Conservation (phyloP, 1,140 invertebrate genomes). For the Drosophila athabasca region DNA sequence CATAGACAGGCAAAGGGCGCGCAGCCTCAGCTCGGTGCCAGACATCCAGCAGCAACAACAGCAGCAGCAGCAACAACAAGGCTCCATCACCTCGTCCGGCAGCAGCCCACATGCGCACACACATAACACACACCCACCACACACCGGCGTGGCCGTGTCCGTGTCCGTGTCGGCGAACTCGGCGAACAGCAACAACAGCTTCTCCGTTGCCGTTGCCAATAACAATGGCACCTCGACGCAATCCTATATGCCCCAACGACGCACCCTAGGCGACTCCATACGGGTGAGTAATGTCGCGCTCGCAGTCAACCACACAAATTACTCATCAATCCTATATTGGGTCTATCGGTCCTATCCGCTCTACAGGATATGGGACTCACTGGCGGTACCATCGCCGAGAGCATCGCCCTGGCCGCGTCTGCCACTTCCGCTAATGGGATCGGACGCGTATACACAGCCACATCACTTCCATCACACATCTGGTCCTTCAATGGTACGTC, state of each 20-base stretch:
- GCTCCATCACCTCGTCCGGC: slow-evolving; percentile 42
- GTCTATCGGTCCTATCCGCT: not conserved
- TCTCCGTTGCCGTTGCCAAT: slow-evolving; percentile 38
- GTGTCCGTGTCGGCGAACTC: slow-evolving; percentile 64
- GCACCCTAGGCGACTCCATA: slow-evolving; percentile 68
- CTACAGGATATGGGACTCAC: slow-evolving; percentile 73
- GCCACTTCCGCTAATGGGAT: slow-evolving; percentile 84
- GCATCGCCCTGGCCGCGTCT: slow-evolving; percentile 84
- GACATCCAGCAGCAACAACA: slow-evolving; percentile 86
- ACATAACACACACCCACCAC: slow-evolving; percentile 49
- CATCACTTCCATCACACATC: slow-evolving; percentile 94
- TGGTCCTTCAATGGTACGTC: slow-evolving; percentile 93
- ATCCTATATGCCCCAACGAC: slow-evolving; percentile 67
- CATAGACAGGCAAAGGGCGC: slow-evolving; percentile 89
- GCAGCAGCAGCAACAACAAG: slow-evolving; percentile 62
- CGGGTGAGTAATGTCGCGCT: slow-evolving; percentile 46
- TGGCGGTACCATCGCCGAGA: slow-evolving; percentile 81
- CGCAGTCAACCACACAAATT: not conserved
- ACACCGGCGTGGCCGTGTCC: slow-evolving; percentile 53
- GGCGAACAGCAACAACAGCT: slow-evolving; percentile 83
- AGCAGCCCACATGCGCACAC: slow-evolving; percentile 59
- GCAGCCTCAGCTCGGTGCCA: slow-evolving; percentile 92
- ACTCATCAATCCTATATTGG: not conserved
- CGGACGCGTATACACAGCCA: slow-evolving; percentile 92
- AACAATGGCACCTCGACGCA: slow-evolving; percentile 67